Conservation (phyloP, 2,113 vertebrate species). For the Chionodraco myersi region DNA sequence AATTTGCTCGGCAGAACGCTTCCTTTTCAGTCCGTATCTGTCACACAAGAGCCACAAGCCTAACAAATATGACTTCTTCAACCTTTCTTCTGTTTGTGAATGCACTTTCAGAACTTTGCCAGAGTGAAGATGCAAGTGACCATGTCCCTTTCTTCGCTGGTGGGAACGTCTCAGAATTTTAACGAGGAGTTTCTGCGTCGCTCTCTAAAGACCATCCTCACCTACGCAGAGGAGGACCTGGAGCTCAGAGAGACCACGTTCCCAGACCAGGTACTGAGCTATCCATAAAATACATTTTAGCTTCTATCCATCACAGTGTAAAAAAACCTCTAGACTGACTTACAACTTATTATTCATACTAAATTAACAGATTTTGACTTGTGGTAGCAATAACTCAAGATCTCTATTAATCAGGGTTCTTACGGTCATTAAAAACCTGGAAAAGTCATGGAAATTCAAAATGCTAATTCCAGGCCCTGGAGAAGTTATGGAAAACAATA, state of each 20-base stretch:
- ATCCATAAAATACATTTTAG: not conserved
- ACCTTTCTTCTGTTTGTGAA: not conserved
- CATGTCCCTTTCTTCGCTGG: slow-evolving; percentile 97
- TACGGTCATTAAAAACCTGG: too few relatives aligned
- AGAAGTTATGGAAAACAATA: too few relatives aligned
- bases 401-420: not conserved
- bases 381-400: not conserved
- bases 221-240: slow-evolving; percentile 95
- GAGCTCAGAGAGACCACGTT: slow-evolving; percentile 96
- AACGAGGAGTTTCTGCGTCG: slow-evolving; percentile 97
- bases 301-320: not conserved
- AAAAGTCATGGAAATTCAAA: too few relatives aligned
- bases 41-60: not conserved
- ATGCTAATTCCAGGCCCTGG: too few relatives aligned
- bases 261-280: slow-evolving; percentile 90
- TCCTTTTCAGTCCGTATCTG: not conserved
- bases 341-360: too few relatives aligned
- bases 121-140: slow-evolving; percentile 99
- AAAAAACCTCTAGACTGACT: not conserved
- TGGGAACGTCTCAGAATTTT: slow-evolving; percentile 98
- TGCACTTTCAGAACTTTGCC: slow-evolving; percentile 92
- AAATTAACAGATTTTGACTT: too few relatives aligned
- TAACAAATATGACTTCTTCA: not conserved
- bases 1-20: not conserved
- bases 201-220: slow-evolving; percentile 96